Conservation (phyloP, 2,797 vertebrate species). For the Coregonus suidteri region DNA sequence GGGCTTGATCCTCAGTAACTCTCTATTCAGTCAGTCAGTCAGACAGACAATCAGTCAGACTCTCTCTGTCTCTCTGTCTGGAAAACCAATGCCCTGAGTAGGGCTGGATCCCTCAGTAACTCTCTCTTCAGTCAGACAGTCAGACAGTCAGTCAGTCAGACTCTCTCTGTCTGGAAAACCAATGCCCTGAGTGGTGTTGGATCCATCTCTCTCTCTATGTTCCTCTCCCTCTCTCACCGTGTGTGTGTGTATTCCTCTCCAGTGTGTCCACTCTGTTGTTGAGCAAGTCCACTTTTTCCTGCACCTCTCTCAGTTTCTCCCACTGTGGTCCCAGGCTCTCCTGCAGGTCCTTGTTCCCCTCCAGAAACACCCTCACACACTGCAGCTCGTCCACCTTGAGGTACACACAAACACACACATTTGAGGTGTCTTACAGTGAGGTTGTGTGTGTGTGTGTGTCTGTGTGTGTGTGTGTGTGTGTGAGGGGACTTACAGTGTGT, state of each 20-base stretch:
- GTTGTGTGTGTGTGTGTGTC: background rate
- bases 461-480: conserved; percentile 1
- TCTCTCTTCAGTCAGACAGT: background rate
- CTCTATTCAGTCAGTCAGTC: background rate
- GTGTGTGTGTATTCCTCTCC: conserved; percentile 25
- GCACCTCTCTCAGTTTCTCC: conserved; percentile 38
- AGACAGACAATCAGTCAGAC: too few relatives aligned
- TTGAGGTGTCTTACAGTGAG: background rate
- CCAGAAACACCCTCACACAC: conserved; percentile 49
- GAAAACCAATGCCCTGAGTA: too few relatives aligned
- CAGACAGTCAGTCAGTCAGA: background rate
- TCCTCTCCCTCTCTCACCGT: conserved; percentile 4
- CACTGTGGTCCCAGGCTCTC: conserved; percentile 47
- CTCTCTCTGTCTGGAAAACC: too few relatives aligned
- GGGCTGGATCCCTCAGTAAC: background rate
- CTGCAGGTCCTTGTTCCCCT: conserved; percentile 57
- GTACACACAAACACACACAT: conserved; percentile 8
- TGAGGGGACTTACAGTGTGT: too few relatives aligned
- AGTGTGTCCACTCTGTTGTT: conserved; percentile 40
- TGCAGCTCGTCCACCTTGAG: conserved; percentile 34
- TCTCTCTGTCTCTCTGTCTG: too few relatives aligned
- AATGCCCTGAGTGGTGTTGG: background rate
- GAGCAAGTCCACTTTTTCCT: conserved; percentile 41
- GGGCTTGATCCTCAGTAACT: background rate
- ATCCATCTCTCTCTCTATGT: background rate